Conservation (phyloP, 53 echinoderm and acorn worm species). For the Arbacia lixula region DNA sequence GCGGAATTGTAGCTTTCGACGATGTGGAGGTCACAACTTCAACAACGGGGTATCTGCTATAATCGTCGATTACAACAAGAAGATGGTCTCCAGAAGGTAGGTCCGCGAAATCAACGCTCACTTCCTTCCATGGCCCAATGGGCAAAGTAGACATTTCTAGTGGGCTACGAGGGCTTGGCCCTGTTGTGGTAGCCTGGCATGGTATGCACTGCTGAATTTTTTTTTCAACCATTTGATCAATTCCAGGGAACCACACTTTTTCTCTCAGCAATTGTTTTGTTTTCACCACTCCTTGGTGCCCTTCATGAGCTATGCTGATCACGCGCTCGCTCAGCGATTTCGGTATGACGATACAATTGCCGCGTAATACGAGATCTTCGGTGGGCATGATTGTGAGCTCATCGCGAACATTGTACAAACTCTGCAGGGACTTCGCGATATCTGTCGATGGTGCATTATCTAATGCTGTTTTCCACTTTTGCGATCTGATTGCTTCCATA, state of each 20-base stretch:
- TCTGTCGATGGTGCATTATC: background rate
- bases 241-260: slow-evolving; percentile 79
- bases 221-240: slow-evolving; percentile 58
- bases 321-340: slow-evolving; percentile 50
- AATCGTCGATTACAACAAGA: slow-evolving; percentile 72
- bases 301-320: slow-evolving; percentile 63
- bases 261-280: slow-evolving; percentile 66
- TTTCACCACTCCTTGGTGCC: slow-evolving; percentile 77
- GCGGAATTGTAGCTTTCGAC: slow-evolving; percentile 56
- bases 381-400: slow-evolving; percentile 56
- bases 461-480: slow-evolving; percentile 9
- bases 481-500: slow-evolving; percentile 52
- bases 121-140: slow-evolving; percentile 56
- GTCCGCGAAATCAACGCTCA: slow-evolving; percentile 79
- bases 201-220: slow-evolving; percentile 63
- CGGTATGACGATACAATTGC: slow-evolving; percentile 64
- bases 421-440: background rate
- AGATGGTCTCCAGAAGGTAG: slow-evolving; percentile 70
- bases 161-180: too few species aligned
- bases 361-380: slow-evolving; percentile 60
- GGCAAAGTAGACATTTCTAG: slow-evolving; percentile 72
- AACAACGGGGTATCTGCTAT: slow-evolving; percentile 67
- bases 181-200: slow-evolving; percentile 60
- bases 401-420: slow-evolving; percentile 50
- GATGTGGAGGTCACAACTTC: slow-evolving; percentile 76